A percentile compares a stretch with the other conserved stretches of the same genome.
Conservation (phyloP, 2,888 invertebrate species). For the Drosophila rubida region DNA sequence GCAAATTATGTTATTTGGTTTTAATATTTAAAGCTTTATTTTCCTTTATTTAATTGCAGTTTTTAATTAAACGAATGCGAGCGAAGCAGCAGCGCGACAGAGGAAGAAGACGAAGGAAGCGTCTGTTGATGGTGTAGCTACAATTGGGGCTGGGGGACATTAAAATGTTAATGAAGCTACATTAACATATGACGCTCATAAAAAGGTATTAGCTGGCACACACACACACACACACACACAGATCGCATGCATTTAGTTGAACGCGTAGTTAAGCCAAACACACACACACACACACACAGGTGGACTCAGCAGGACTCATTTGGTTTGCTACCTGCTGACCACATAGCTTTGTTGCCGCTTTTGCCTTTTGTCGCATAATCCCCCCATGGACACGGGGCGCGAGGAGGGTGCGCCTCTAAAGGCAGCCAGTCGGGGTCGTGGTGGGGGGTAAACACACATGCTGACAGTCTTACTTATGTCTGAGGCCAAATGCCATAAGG, state of each 20-base stretch:
- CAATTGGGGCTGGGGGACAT: conserved; percentile 60
- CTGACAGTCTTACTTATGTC: conserved; percentile 74
- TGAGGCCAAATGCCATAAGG: conserved; percentile 73
- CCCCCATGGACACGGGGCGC: conserved; percentile 24
- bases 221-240: conserved; percentile 31
- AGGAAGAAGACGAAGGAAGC: neutral
- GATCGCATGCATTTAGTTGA: conserved; percentile 52
- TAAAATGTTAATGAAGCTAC: conserved; percentile 81
- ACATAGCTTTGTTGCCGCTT: conserved; percentile 58
- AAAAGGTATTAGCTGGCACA: conserved; percentile 74
- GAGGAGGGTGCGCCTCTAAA: neutral
- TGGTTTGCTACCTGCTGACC: conserved; percentile 66
- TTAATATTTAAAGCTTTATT: conserved; percentile 52
- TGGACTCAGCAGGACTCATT: conserved; percentile 45
- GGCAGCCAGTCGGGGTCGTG: neutral
- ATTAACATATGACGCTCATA: conserved; percentile 80
- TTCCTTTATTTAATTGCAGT: conserved; percentile 69
- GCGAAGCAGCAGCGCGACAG: neutral
- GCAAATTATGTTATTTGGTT: conserved; percentile 55
- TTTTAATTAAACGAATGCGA: conserved; percentile 69
- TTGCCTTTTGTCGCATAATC: conserved; percentile 72
- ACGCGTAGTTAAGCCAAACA: conserved; percentile 53
- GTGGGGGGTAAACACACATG: conserved; percentile 53
- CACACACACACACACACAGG: conserved; percentile 22
- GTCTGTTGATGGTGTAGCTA: conserved; percentile 3